phyloP scores from a whole-genome alignment of 2,797 vertebrate species.

The Cossypha polioptera region DNA sequence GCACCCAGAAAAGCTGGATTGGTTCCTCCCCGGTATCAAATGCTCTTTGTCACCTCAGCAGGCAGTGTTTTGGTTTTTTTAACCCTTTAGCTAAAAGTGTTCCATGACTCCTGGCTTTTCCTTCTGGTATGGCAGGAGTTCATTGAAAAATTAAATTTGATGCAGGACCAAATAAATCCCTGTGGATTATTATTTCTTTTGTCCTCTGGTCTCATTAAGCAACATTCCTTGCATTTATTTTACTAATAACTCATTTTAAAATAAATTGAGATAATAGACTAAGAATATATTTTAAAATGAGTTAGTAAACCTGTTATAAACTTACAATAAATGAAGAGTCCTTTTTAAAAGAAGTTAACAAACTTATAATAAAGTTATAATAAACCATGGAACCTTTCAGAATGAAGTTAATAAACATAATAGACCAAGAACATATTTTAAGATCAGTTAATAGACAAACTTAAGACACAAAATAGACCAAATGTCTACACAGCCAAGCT shows the following conservation, averaged over 20 bases:
- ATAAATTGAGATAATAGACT: neutral
- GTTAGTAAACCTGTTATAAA: neutral
- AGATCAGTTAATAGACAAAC: neutral
- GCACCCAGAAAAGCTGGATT: neutral
- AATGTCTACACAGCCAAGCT: neutral
- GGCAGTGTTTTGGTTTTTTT: neutral
- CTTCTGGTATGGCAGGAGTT: fast-evolving
- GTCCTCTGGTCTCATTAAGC: neutral
- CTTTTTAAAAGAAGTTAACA: neutral
- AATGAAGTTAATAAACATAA: neutral
- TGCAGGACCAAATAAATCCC: neutral
- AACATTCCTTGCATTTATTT: neutral
- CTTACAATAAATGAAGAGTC: fast-evolving
- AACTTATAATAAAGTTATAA: neutral
- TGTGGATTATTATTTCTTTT: neutral
- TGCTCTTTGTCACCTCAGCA: neutral
- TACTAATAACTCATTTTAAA: neutral
- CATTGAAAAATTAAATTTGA: neutral
- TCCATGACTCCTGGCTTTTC: fast-evolving
- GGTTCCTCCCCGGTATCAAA: neutral
- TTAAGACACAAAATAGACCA: neutral
- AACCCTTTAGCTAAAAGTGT: neutral
- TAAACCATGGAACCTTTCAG: neutral
- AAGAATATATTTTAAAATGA: neutral
- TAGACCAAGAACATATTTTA: neutral